These are phyloP conservation scores for Propithecus deckenii DNA, from an alignment of 2,797 vertebrate genomes.

Conservation along the genomic window DNA sequence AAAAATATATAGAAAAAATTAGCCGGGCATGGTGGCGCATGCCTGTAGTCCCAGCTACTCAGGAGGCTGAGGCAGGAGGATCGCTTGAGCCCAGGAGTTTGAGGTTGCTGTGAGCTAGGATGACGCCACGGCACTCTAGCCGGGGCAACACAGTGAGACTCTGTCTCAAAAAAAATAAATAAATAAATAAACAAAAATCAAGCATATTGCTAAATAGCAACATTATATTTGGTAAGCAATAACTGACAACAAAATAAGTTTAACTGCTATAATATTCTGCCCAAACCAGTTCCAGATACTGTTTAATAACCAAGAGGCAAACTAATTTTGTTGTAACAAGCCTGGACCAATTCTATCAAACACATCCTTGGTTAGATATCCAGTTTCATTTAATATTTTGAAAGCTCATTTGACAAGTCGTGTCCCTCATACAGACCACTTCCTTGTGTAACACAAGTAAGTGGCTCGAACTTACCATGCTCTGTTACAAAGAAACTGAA, in stretches of 20 bases:
- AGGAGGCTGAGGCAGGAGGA: too few relatives aligned
- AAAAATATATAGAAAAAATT: too few relatives aligned
- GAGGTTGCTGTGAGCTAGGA: too few relatives aligned
- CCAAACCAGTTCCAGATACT: constrained; percentile 87
- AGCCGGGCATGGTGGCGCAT: too few relatives aligned
- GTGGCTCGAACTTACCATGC: constrained; percentile 94
- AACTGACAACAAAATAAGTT: constrained; percentile 87
- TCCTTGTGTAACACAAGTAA: constrained; percentile 93
- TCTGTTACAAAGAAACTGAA: constrained; percentile 90
- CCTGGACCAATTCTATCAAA: constrained; percentile 87
- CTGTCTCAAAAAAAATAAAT: too few relatives aligned
- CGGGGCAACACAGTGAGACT: too few relatives aligned
- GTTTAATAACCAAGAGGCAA: constrained; percentile 87
- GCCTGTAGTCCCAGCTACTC: too few relatives aligned
- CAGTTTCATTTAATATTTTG: constrained; percentile 85
- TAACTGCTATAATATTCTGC: constrained; percentile 85
- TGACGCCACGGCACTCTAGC: too few relatives aligned
- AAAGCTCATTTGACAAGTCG: constrained; percentile 94
- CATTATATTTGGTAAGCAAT: constrained; percentile 83
- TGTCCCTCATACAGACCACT: constrained; percentile 93
- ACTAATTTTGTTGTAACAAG: constrained; percentile 88
- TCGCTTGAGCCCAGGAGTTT: too few relatives aligned
- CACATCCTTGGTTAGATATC: constrained; percentile 85
- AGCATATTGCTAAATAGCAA: constrained; percentile 68
- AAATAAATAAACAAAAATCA: too few relatives aligned